Evolutionary conservation across 2,797 vertebrate species (phyloP), one percentile per base, ranked within the genome.

Genomic region (Sus cebifrons): DNA sequence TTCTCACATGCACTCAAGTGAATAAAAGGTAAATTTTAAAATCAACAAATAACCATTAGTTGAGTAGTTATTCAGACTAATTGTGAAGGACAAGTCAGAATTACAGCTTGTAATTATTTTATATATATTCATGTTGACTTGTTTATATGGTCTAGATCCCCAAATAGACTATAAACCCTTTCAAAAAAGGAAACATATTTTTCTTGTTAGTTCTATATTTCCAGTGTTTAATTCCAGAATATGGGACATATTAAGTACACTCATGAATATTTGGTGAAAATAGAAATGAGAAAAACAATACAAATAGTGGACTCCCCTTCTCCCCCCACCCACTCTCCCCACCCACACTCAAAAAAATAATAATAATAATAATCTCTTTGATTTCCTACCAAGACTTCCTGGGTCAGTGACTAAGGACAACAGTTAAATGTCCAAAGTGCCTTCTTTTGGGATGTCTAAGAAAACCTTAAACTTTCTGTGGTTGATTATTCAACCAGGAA

Each of bases 371-470:
- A 49, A 49, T 49, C 58, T 65, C 79, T 95, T 70, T 89, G 83
- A 96, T 94, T 95, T 94, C 81, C 70, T 86, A 58, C 54, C 94
- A 86, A 93, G 84, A 56, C 95, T 95, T 93, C 44, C 56, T 67
- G 9, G 68, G 87, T 86, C 85, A 95, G 17, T 68, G 20, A 79
- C 49, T 79, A 4, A 95, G 23, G 32, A 92, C 27, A 88, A 49
- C 44, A 67, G 20, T 60, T 71, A 6, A 96, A 88, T 52, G 14
- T 49, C 29, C 87, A 78, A 86, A 92, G 71, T 64, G 29, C 14
- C 83, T 86, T 92, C 44, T 93, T 77, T 12, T 16, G 20, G 13
- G n/a, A 54, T 92, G n/a, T 49, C 32, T 71, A 94, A 86, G 73
- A 79, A 86, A 67, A 94, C 70, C 16, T 44, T 14, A 68, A 78